Conservation (phyloP, 2,888 invertebrate species). For the Suillia variegata region DNA sequence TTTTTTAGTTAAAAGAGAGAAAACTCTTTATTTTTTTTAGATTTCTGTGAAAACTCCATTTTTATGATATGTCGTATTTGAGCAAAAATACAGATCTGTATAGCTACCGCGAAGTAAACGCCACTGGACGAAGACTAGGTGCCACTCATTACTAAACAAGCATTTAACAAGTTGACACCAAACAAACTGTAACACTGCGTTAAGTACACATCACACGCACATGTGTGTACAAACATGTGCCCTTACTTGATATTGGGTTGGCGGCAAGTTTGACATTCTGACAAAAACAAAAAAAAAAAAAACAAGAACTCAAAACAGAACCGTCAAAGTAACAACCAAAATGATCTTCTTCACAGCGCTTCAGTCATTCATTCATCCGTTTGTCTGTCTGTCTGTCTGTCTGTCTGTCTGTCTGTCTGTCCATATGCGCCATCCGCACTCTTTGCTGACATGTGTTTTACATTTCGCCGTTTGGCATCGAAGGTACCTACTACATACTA, state of each 20-base stretch:
- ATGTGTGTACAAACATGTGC: background rate
- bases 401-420: constrained; percentile 46
- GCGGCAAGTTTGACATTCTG: background rate
- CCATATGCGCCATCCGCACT: constrained; percentile 28
- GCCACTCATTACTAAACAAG: background rate
- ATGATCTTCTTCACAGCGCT: background rate
- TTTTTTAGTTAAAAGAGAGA: too few relatives aligned
- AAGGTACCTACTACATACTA: background rate
- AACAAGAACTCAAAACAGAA: background rate
- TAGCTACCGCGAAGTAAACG: too few relatives aligned
- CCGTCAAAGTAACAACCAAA: background rate
- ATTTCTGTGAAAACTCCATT: too few relatives aligned
- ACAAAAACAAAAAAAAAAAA: background rate
- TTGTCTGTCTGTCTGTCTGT: background rate
- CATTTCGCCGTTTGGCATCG: background rate
- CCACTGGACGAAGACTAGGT: too few relatives aligned
- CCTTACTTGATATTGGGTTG: background rate
- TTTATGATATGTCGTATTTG: too few relatives aligned
- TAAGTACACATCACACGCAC: background rate
- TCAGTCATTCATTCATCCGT: constrained; percentile 15
- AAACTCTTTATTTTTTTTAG: too few relatives aligned
- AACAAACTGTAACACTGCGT: background rate
- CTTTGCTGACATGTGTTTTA: background rate
- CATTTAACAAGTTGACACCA: constrained; percentile 2
- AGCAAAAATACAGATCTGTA: too few relatives aligned